These are phyloP conservation scores for Rhyacichthys aspro DNA, from an alignment of 2,797 vertebrate genomes.

Conservation along the genomic window DNA sequence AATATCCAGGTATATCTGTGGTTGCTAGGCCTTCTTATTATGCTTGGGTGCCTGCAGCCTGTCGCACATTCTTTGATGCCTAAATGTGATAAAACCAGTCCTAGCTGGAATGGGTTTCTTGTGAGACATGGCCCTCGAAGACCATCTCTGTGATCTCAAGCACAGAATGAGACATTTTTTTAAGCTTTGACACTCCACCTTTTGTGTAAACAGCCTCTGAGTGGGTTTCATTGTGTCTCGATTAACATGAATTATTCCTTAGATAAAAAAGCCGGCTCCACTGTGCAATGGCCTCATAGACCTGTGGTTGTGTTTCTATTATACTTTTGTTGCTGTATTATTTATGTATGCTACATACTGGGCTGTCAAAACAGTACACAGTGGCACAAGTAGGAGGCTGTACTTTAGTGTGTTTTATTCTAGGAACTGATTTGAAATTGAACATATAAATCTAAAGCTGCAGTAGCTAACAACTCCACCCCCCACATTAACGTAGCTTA, in stretches of 20 bases:
- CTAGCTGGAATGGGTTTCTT: constrained; percentile 25
- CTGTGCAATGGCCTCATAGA: neutral
- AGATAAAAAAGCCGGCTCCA: constrained; percentile 12
- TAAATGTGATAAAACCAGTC: constrained; percentile 26
- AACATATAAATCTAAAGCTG: neutral
- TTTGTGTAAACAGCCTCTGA: constrained; percentile 16
- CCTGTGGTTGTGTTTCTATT: constrained; percentile 11
- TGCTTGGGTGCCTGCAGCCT: neutral
- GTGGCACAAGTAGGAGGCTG: neutral
- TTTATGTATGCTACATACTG: neutral
- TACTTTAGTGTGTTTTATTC: neutral
- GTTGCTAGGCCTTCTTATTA: neutral
- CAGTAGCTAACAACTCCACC: neutral
- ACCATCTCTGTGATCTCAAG: constrained; percentile 26
- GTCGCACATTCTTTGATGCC: constrained; percentile 26
- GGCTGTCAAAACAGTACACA: constrained; percentile 3
- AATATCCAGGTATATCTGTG: no score
- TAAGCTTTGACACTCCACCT: constrained; percentile 3
- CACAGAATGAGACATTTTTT: constrained; percentile 1
- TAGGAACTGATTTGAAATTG: constrained; percentile 1
- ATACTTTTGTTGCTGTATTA: constrained; percentile 6
- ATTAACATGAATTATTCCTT: constrained; percentile 39
- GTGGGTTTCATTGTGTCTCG: constrained; percentile 18
- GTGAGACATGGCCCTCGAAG: constrained; percentile 14
- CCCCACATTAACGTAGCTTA: neutral